phyloP scores from a whole-genome alignment of 2,888 invertebrate species.

The Matsumyia berberina region DNA sequence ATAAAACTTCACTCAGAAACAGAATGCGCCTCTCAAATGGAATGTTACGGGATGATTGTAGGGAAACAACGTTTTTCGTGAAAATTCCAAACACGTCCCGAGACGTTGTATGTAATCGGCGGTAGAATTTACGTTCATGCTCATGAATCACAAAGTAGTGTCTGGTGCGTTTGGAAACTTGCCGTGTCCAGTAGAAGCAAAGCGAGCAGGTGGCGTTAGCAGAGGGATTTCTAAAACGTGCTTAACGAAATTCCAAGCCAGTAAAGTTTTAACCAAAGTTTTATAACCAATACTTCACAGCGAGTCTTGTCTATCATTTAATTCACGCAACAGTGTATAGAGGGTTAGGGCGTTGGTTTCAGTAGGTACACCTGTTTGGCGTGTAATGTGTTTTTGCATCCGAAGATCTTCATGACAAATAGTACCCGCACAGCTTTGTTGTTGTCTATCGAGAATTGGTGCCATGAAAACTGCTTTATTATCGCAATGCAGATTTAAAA shows the following conservation, averaged over 20 bases:
- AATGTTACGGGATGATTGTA: not conserved
- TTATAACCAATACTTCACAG: no score
- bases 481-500: no score
- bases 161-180: not conserved
- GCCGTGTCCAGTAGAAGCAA: not conserved
- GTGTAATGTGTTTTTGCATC: no score
- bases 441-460: no score
- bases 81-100: conserved; percentile 15
- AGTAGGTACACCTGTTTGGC: no score
- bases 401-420: no score
- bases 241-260: not conserved
- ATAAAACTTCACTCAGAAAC: not conserved
- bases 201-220: not conserved
- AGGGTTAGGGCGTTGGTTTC: no score
- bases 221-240: not conserved
- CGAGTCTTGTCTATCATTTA: no score
- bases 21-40: no score
- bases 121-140: conserved; percentile 9
- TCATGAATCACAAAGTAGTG: conserved; percentile 6
- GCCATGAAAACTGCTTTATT: no score
- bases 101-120: conserved; percentile 7
- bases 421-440: no score
- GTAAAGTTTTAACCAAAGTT: not conserved
- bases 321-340: no score
- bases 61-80: not conserved